Base-by-base conservation (phyloP, 2,888 invertebrate species). In the Enchytraeus crypticus region DNA sequence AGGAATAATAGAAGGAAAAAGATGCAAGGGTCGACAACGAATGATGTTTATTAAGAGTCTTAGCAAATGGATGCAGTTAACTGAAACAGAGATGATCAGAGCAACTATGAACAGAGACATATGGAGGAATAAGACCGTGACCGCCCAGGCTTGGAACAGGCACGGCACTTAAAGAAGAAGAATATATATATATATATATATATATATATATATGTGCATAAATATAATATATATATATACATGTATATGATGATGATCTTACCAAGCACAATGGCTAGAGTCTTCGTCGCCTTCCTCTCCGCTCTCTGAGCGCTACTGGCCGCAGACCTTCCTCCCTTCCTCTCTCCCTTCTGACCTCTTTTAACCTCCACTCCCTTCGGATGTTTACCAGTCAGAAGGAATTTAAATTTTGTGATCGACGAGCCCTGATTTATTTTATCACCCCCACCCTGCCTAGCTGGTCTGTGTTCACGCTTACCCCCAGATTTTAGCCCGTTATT, bases 231-330 rank as follows among this genome's bases (percentile, higher is more conserved):
- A 43, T 1, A 23, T 23, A 3, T 27, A 1, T 27, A 21, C 29
- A 49, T 1, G 49, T 27, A 18, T 27, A 3, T n/a, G 14, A 5
- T 26, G 27, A 49, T 11, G 49, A 27, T 49, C 53, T 18, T 30
- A 97, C 97, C 96, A 78, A 98, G 84, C 69, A 98, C 98, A 80
- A 98, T 96, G 61, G 96, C 97, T 69, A 98, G 81, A 8, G 97
- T 98, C 83, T 97, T 97, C 8, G 97, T 98, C 34, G 98, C 97
- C 80, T 98, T 95, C 64, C 93, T 85, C 77, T 98, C 98, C 60
- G 73, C 62, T 51, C 71, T 73, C 51, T 79, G 73, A 14, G 76
- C 74, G 18, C 43, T 62, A 11, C 47, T 46, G 32, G 38, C 45
- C 5, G 47, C 32, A n/a, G 3, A 30, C 18, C 34, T 1, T 32